Conservation (phyloP, 2,888 invertebrate genomes). For the Rutpela maculata region DNA sequence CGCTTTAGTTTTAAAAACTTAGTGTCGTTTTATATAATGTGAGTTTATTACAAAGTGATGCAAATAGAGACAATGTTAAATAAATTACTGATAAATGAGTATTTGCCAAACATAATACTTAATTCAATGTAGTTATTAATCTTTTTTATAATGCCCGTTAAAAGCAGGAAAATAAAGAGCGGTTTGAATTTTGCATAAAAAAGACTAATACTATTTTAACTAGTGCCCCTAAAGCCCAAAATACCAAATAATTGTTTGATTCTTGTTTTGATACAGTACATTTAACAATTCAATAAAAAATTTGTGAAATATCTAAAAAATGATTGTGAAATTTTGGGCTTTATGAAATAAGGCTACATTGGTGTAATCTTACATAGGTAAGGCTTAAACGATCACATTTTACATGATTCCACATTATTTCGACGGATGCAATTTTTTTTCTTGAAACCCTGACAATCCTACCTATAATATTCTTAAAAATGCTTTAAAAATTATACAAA, state of each 20-base stretch:
- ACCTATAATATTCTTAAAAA: constrained; percentile 16
- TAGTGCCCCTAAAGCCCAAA: constrained; percentile 24
- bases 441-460: constrained; percentile 38
- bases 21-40: background rate
- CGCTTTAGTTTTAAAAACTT: constrained; percentile 15
- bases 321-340: constrained; percentile 25
- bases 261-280: background rate
- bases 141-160: constrained; percentile 1
- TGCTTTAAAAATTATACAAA: constrained; percentile 1
- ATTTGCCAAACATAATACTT: constrained; percentile 36
- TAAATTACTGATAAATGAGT: constrained; percentile 35
- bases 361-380: constrained; percentile 44
- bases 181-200: constrained; percentile 12
- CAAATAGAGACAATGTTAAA: constrained; percentile 16
- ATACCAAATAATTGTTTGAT: constrained; percentile 4
- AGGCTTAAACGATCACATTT: constrained; percentile 45
- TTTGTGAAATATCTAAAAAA: background rate
- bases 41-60: constrained; percentile 16
- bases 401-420: constrained; percentile 37
- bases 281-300: background rate
- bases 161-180: background rate
- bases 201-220: constrained; percentile 9
- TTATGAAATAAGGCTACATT: constrained; percentile 41
- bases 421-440: constrained; percentile 32
- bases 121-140: constrained; percentile 4